Evolutionary conservation across 2,113 vertebrate genomes (phyloP).

Genomic region (Phaethornis superciliosus): DNA sequence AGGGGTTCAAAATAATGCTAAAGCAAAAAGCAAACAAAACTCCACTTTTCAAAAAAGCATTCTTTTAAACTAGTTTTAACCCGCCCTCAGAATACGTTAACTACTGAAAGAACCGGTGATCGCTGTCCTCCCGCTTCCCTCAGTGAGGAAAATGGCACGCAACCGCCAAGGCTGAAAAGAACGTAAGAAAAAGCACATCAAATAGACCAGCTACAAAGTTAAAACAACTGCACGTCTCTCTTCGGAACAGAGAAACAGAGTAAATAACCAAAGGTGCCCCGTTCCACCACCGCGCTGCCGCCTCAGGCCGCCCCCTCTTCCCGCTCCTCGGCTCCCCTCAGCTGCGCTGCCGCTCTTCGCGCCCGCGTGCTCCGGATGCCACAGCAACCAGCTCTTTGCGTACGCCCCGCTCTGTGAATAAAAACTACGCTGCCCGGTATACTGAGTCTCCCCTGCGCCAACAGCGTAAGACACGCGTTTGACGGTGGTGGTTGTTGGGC

Average conservation of each 20-base stretch:
- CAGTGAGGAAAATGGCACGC: neutral
- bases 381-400: neutral
- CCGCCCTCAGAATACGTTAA: neutral
- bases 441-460: fast-evolving
- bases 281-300: neutral
- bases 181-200: no score
- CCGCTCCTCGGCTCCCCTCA: neutral
- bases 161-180: fast-evolving
- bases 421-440: fast-evolving
- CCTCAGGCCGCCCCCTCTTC: neutral
- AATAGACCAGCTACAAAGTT: neutral
- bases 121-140: neutral
- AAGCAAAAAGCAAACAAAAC: neutral
- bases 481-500: fast-evolving
- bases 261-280: neutral
- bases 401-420: constrained; percentile 7
- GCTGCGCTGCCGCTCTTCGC: neutral
- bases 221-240: neutral
- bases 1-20: neutral
- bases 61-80: neutral
- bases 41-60: fast-evolving
- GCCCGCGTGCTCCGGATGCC: neutral
- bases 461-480: neutral
- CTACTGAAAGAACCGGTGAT: no score
- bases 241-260: neutral